A percentile compares a stretch with the other conserved stretches of the same genome.
These are phyloP conservation scores for Trichonephila clavipes DNA, from an alignment of 1,140 invertebrate genomes.

Conservation along the genomic window DNA sequence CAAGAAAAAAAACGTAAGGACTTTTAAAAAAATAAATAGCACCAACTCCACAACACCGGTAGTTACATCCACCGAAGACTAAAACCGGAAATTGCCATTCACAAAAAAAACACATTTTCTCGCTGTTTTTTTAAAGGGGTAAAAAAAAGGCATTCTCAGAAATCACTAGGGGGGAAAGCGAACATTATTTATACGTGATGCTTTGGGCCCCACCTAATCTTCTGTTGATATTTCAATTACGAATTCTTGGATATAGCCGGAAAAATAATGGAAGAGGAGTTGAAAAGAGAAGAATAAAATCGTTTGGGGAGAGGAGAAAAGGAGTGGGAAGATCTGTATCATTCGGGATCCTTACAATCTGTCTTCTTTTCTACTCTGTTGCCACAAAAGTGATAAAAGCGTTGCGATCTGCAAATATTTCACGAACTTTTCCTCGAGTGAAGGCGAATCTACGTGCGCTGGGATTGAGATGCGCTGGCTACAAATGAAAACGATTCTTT, in stretches of 20 bases:
- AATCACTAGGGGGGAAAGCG: background rate
- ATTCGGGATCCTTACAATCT: conserved; percentile 28
- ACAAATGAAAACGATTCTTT: background rate
- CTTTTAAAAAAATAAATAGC: too few relatives aligned
- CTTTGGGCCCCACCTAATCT: background rate
- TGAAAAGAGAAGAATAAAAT: background rate
- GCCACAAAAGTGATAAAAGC: conserved; percentile 31
- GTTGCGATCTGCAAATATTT: conserved; percentile 1
- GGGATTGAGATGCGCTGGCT: background rate
- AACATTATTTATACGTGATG: conserved; percentile 32
- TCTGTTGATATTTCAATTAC: conserved; percentile 41
- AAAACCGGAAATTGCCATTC: conserved; percentile 18
- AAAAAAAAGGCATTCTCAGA: background rate
- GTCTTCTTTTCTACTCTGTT: conserved; percentile 30
- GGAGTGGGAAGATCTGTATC: conserved; percentile 25
- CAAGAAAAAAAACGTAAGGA: too few relatives aligned
- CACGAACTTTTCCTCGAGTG: conserved; percentile 7
- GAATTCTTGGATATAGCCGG: background rate
- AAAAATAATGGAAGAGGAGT: background rate
- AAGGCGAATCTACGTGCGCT: background rate
- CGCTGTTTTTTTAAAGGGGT: background rate
- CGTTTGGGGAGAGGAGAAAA: background rate
- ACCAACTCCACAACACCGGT: background rate
- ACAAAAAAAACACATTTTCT: background rate
- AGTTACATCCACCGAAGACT: background rate